These are phyloP conservation scores for Drosophila cognata DNA, from an alignment of 2,888 invertebrate genomes.

Conservation along the genomic window DNA sequence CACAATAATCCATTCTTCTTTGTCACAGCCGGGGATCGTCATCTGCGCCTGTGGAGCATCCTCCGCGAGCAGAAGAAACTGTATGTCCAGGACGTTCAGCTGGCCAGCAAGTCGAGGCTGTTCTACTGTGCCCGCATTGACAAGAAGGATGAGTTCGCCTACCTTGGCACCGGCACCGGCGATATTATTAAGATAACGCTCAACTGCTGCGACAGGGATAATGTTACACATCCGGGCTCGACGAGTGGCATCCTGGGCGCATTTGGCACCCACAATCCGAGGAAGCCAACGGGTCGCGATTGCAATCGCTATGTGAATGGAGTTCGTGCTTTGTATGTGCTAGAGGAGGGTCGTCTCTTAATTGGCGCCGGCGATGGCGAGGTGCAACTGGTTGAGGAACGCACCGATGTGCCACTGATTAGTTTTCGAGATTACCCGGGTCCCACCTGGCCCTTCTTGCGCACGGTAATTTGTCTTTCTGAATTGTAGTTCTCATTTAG, in stretches of 20 bases:
- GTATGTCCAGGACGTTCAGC: constrained; percentile 89
- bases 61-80: constrained; percentile 89
- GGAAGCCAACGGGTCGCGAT: constrained; percentile 83
- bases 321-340: constrained; percentile 88
- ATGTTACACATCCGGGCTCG: constrained; percentile 66
- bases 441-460: constrained; percentile 87
- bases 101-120: constrained; percentile 91
- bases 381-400: constrained; percentile 89
- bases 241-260: constrained; percentile 86
- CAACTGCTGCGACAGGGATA: constrained; percentile 84
- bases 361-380: constrained; percentile 95
- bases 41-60: constrained; percentile 91
- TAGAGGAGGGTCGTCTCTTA: constrained; percentile 88
- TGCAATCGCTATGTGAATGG: constrained; percentile 84
- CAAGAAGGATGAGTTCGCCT: constrained; percentile 89
- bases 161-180: constrained; percentile 95
- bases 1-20: constrained; percentile 88
- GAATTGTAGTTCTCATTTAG: neutral
- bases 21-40: constrained; percentile 91
- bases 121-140: constrained; percentile 91
- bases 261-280: constrained; percentile 85
- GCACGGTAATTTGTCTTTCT: constrained; percentile 83
- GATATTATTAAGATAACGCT: constrained; percentile 85
- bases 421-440: constrained; percentile 83
- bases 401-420: constrained; percentile 83